phyloP scores from a whole-genome alignment of 2,888 invertebrate species.

The Philhelius pedissequus region DNA sequence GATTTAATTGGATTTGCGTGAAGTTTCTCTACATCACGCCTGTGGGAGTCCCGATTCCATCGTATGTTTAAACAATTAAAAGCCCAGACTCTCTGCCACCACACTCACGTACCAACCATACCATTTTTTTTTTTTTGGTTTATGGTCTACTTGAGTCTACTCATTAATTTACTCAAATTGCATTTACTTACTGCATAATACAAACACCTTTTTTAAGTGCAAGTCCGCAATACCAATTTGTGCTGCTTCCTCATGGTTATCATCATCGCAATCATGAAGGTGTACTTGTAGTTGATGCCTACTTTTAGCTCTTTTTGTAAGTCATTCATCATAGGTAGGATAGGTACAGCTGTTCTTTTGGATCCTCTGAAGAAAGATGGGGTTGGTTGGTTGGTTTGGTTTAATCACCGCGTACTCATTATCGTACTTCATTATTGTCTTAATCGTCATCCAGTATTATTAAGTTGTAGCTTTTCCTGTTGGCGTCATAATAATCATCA shows the following conservation, averaged over 20 bases:
- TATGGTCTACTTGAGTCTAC: constrained; percentile 42
- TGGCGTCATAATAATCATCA: constrained; percentile 10
- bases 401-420: constrained; percentile 53
- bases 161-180: constrained; percentile 67
- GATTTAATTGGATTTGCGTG: constrained; percentile 19
- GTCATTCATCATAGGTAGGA: constrained; percentile 29
- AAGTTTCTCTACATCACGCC: neutral
- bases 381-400: constrained; percentile 23
- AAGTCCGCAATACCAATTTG: neutral
- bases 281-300: constrained; percentile 8
- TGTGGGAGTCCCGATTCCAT: neutral
- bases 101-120: neutral
- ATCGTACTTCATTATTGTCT: constrained; percentile 27
- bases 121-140: constrained; percentile 10
- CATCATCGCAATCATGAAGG: constrained; percentile 22
- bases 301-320: constrained; percentile 52
- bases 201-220: neutral
- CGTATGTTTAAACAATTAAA: constrained; percentile 3
- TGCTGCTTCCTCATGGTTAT: neutral
- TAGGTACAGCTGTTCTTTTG: constrained; percentile 11
- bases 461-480: neutral
- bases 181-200: constrained; percentile 56
- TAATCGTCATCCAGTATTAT: neutral
- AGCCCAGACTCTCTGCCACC: too few species aligned
- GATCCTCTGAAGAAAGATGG: neutral